A percentile compares a stretch with the other conserved stretches of the same genome.
phyloP scores from a whole-genome alignment of 2,113 vertebrate genomes.

The Noctilio leporinus region DNA sequence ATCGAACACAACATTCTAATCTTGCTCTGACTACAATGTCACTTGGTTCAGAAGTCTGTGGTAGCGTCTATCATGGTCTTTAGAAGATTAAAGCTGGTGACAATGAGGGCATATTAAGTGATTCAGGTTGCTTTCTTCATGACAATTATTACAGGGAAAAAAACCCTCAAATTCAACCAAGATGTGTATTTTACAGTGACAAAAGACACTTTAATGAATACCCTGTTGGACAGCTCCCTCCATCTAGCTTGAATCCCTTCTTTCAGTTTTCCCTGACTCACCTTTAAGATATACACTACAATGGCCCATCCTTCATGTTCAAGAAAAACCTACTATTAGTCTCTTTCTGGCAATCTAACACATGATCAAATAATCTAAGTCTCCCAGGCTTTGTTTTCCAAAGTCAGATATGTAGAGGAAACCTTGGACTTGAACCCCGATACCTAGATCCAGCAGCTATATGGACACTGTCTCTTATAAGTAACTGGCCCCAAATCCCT shows the following conservation, averaged over 20 bases:
- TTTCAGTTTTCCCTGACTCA: not conserved
- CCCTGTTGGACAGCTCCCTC: constrained; percentile 57
- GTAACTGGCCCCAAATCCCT: not conserved
- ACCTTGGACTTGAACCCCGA: not conserved
- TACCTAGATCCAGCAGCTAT: not conserved
- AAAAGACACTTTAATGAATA: constrained; percentile 33
- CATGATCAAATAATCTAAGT: constrained; percentile 8
- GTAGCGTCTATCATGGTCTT: not conserved
- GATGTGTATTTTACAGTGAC: not conserved
- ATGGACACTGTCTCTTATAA: not conserved
- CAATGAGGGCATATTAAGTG: not conserved
- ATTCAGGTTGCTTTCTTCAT: constrained; percentile 1
- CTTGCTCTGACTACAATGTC: not conserved
- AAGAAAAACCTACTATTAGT: constrained; percentile 12
- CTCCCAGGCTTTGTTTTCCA: constrained; percentile 8
- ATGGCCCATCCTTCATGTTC: not conserved
- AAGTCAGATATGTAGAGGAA: constrained; percentile 5
- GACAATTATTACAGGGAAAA: not conserved
- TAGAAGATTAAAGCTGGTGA: not conserved
- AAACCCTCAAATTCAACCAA: constrained; percentile 3
- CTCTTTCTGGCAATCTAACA: not conserved
- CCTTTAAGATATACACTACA: not conserved
- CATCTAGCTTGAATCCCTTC: not conserved
- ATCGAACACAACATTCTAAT: not conserved
- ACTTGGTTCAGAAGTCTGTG: constrained; percentile 7